A percentile compares a stretch with the other conserved stretches of the same genome.
These are phyloP conservation scores for Tachystola acroxantha DNA, from an alignment of 2,888 invertebrate genomes.

Conservation along the genomic window DNA sequence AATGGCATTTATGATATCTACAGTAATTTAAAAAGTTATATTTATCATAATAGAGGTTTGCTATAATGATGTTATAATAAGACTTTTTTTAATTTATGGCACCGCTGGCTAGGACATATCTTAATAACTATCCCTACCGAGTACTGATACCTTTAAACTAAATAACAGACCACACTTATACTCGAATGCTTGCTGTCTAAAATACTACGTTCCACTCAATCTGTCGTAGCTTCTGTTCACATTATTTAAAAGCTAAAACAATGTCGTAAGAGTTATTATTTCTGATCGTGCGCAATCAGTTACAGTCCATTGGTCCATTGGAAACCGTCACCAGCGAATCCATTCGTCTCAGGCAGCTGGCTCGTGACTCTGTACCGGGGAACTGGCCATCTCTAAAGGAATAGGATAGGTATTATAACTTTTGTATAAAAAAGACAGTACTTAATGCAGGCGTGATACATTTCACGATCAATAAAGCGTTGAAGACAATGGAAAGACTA, in stretches of 20 bases:
- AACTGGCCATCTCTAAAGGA: background rate
- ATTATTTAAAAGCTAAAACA: slow-evolving; percentile 7
- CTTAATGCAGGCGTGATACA: background rate
- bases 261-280: slow-evolving; percentile 30
- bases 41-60: no score
- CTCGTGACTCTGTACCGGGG: slow-evolving; percentile 12
- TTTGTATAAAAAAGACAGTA: background rate
- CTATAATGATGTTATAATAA: no score
- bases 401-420: background rate
- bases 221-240: background rate
- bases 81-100: no score
- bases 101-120: no score
- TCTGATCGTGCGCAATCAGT: slow-evolving; percentile 44
- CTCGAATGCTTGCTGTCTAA: no score
- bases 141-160: no score
- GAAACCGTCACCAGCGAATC: slow-evolving; percentile 48
- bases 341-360: slow-evolving; percentile 38
- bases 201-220: background rate
- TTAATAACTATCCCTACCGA: no score
- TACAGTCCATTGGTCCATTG: slow-evolving; percentile 41
- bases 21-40: no score
- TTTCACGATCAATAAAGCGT: slow-evolving; percentile 1
- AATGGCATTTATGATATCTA: no score
- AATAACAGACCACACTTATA: no score
- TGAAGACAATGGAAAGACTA: no score